Base-by-base conservation (phyloP, 1,140 invertebrate genomes). In the Drosophila repletoides region DNA sequence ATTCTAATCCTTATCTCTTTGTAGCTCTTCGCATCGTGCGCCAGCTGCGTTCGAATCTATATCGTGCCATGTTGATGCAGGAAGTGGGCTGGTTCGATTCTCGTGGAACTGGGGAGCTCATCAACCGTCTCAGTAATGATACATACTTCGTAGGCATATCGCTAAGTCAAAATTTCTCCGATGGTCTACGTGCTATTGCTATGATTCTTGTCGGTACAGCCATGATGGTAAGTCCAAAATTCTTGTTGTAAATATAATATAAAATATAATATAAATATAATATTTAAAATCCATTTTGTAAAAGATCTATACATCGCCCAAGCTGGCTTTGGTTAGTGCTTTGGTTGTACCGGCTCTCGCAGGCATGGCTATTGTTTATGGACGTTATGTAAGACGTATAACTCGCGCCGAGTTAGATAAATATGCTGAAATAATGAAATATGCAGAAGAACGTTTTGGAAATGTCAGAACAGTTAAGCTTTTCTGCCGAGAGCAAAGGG, bases 391-490 rank as follows among this genome's bases (percentile, higher is more conserved):
- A 2, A 93, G 95, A 22, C 95, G 94, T 33, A 96, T 98, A 38
- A 98, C 97, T 0, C 93, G 93, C 72, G 91, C 93, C 65, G 93
- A 99, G 36, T 93, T 99, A 91, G 96, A 97, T 86, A 94, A 95
- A 46, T 91, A 98, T 17, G 97, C 97, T 0, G 92, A 93, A 53
- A 93, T 97, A 22, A 97, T 96, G 60, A 93, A 97, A 90, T 93
- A 95, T 15, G 97, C 97, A 0, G 97, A 99, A 91, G 98, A 99
- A 88, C 95, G 95, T 74, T 95, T 99, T 34, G 94, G 95, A 17
- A 99, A 98, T 88, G 96, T 99, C 61, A 93, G 97, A 77, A 99
- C 98, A 2, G 98, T 99, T 0, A 95, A 98, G 91, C 94, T 95
- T 1, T 98, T 99, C 90, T 96, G 95, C 2, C 95, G 97, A 81